phyloP scores from a whole-genome alignment of 2,888 invertebrate genomes.

The Thyatira batis region DNA sequence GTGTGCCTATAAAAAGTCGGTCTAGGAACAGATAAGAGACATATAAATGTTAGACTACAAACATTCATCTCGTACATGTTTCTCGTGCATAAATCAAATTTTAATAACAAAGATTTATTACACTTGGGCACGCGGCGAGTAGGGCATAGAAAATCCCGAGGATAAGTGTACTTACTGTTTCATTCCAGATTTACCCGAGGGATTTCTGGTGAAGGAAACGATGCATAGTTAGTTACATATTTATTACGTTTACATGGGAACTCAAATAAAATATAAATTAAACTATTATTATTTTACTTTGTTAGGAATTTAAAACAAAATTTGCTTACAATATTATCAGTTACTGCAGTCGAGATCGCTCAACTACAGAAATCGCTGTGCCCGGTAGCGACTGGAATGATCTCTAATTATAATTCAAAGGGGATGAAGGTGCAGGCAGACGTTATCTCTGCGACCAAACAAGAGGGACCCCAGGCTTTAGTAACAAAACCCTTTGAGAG shows the following conservation, averaged over 20 bases:
- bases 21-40: not conserved
- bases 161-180: conserved; percentile 33
- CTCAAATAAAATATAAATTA: not conserved
- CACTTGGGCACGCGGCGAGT: conserved; percentile 26
- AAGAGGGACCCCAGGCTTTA: conserved; percentile 24
- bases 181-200: conserved; percentile 28
- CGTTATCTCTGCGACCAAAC: conserved; percentile 41
- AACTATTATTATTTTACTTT: not conserved
- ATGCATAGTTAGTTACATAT: conserved; percentile 23
- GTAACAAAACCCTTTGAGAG: conserved; percentile 31
- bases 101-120: conserved; percentile 46
- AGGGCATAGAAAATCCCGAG: conserved; percentile 30
- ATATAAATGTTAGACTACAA: conserved; percentile 12
- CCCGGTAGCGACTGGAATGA: conserved; percentile 25
- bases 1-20: not conserved
- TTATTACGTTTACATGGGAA: not conserved
- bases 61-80: conserved; percentile 15
- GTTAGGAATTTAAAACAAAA: not conserved
- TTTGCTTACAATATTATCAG: not conserved
- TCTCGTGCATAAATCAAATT: conserved; percentile 41
- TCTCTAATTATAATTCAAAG: conserved; percentile 28
- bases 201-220: conserved; percentile 30
- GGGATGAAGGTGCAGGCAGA: conserved; percentile 36
- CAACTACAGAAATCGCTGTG: conserved; percentile 14
- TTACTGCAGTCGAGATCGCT: not conserved